These are phyloP conservation scores for Chiroxiphia lanceolata DNA, from an alignment of 2,797 vertebrate genomes.

Conservation along the genomic window DNA sequence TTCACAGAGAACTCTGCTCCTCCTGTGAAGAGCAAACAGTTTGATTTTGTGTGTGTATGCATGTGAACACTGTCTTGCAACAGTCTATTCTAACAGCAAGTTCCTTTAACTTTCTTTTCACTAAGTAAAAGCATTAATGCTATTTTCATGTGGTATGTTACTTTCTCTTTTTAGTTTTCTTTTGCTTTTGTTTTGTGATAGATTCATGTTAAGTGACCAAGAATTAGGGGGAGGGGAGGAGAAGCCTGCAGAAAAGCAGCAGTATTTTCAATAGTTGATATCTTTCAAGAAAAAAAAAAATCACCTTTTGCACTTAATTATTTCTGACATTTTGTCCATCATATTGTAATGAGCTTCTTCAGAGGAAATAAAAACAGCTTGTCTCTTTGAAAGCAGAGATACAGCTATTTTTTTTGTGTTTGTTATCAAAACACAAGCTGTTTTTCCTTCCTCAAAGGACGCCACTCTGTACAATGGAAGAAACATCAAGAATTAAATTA, in stretches of 20 bases:
- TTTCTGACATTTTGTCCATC: conserved; percentile 69
- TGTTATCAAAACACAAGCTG: conserved; percentile 74
- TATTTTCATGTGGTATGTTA: background rate
- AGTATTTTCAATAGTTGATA: background rate
- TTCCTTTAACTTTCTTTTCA: background rate
- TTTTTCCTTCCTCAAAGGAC: conserved; percentile 65
- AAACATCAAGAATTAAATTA: conserved; percentile 72
- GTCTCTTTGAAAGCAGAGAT: conserved; percentile 66
- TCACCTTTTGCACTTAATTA: conserved; percentile 58
- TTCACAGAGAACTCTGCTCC: background rate
- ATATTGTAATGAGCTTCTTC: conserved; percentile 69
- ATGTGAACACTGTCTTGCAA: background rate
- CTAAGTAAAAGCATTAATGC: background rate
- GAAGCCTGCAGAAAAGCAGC: background rate
- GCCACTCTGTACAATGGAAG: conserved; percentile 45
- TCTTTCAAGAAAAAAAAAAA: background rate
- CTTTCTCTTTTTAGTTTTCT: background rate
- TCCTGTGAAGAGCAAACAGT: conserved; percentile 31
- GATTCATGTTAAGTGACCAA: background rate
- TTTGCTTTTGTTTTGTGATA: background rate
- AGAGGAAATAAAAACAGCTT: conserved; percentile 64
- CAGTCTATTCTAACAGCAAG: background rate
- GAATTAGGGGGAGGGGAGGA: background rate
- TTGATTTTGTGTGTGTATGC: background rate
- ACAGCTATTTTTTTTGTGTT: conserved; percentile 62